These are phyloP conservation scores for Erebia palarica DNA, from an alignment of 2,888 invertebrate species.

Conservation along the genomic window DNA sequence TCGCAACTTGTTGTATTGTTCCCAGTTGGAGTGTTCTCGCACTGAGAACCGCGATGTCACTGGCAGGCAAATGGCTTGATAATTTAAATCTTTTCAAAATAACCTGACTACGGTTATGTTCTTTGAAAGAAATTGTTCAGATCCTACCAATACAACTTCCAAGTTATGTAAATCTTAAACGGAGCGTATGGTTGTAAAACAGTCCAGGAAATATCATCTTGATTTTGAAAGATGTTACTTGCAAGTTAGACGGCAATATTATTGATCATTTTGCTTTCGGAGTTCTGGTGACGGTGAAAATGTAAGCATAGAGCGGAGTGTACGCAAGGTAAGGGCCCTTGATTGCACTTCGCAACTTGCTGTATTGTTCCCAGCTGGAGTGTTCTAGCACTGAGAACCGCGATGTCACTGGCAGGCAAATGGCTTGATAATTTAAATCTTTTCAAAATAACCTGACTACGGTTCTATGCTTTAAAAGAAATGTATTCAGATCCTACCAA, in stretches of 20 bases:
- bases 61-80: slow-evolving; percentile 15
- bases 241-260: too few relatives aligned
- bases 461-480: too few relatives aligned
- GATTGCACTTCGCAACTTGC: slow-evolving; percentile 48
- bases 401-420: slow-evolving; percentile 21
- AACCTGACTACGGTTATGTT: too few relatives aligned
- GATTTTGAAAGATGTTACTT: too few relatives aligned
- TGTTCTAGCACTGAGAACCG: slow-evolving; percentile 27
- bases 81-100: too few relatives aligned
- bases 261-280: neutral
- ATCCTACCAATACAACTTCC: too few relatives aligned
- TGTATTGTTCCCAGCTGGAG: slow-evolving; percentile 41
- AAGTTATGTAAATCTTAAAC: too few relatives aligned
- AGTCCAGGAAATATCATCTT: too few relatives aligned
- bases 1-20: slow-evolving; percentile 43
- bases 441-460: too few relatives aligned
- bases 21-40: slow-evolving; percentile 35
- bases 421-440: neutral
- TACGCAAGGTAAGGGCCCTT: slow-evolving; percentile 52
- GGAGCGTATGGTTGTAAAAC: too few relatives aligned
- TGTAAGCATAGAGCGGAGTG: slow-evolving; percentile 19
- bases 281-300: slow-evolving; percentile 27
- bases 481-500: too few relatives aligned
- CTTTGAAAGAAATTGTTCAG: too few relatives aligned
- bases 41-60: slow-evolving; percentile 24